Evolutionary conservation across 2,888 invertebrate genomes (phyloP).

Genomic region (Selenia dentaria): DNA sequence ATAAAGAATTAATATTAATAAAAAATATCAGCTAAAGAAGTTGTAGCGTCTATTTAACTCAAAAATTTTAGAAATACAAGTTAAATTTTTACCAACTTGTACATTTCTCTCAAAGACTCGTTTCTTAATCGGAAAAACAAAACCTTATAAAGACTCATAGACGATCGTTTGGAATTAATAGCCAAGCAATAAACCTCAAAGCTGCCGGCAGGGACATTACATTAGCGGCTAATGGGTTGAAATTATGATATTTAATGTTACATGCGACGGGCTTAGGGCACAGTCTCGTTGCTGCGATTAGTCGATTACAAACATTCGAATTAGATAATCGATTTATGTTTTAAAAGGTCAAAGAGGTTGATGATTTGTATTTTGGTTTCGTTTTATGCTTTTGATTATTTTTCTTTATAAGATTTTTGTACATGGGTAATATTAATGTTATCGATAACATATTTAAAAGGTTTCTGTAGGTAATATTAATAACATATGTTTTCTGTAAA

Average conservation of each 20-base stretch:
- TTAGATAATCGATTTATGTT: constrained; percentile 12
- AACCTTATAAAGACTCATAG: constrained; percentile 43
- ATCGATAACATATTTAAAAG: no score
- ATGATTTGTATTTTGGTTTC: constrained; percentile 1
- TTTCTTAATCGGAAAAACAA: constrained; percentile 21
- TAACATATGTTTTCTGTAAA: no score
- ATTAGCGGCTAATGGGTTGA: constrained; percentile 77
- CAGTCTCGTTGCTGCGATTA: constrained; percentile 42
- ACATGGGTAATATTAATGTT: no score
- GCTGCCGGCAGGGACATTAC: constrained; percentile 75
- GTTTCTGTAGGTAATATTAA: no score
- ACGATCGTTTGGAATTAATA: constrained; percentile 69
- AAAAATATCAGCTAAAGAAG: no score
- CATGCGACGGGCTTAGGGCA: constrained; percentile 62
- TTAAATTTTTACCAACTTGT: no score
- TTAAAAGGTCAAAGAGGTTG: constrained; percentile 2
- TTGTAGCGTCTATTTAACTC: no score
- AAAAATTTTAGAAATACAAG: no score
- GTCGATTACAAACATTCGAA: constrained; percentile 10
- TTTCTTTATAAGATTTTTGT: background rate
- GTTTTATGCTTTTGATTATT: no score
- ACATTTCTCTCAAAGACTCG: no score
- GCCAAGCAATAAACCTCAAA: constrained; percentile 66
- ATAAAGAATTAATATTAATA: no score
- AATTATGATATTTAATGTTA: constrained; percentile 82